These are phyloP conservation scores for Sanderia malayensis DNA, from an alignment of 30 jellyfish, hydroid and myxozoan species.

Conservation along the genomic window DNA sequence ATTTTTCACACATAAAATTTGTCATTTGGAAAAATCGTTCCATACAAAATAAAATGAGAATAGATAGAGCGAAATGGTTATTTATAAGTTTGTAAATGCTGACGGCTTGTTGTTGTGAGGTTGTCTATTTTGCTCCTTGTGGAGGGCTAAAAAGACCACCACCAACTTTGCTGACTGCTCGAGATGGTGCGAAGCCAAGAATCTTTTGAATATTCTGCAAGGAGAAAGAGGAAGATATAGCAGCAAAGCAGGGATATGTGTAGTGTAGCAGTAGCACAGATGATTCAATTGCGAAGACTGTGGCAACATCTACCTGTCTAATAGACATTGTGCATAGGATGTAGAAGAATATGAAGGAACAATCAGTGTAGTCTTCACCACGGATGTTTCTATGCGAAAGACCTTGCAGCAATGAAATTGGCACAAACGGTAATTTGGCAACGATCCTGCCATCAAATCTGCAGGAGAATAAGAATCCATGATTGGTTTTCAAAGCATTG, in stretches of 20 bases:
- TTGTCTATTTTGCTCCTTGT: conserved; percentile 71
- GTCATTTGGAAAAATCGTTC: no score
- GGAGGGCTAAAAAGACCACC: conserved; percentile 95
- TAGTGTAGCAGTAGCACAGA: no score
- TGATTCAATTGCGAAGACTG: no score
- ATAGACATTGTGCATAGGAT: conserved; percentile 95
- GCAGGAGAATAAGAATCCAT: not conserved
- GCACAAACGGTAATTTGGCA: conserved; percentile 90
- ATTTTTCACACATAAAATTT: no score
- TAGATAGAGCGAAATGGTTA: no score
- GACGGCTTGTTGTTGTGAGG: no score
- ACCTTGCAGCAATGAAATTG: conserved; percentile 93
- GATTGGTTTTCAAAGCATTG: no score
- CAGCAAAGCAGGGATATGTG: not conserved
- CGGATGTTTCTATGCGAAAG: conserved; percentile 95
- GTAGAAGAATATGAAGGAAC: conserved; percentile 92
- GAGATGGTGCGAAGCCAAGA: conserved; percentile 95
- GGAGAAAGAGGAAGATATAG: not conserved
- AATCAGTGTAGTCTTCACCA: conserved; percentile 94
- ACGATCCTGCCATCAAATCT: conserved; percentile 98
- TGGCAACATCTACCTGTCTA: conserved; percentile 95
- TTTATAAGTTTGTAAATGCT: no score
- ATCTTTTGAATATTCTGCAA: conserved; percentile 72
- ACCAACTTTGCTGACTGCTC: conserved; percentile 96
- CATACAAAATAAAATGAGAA: no score